phyloP scores from a whole-genome alignment of 2,113 vertebrate species.

The Mustela lutreola region DNA sequence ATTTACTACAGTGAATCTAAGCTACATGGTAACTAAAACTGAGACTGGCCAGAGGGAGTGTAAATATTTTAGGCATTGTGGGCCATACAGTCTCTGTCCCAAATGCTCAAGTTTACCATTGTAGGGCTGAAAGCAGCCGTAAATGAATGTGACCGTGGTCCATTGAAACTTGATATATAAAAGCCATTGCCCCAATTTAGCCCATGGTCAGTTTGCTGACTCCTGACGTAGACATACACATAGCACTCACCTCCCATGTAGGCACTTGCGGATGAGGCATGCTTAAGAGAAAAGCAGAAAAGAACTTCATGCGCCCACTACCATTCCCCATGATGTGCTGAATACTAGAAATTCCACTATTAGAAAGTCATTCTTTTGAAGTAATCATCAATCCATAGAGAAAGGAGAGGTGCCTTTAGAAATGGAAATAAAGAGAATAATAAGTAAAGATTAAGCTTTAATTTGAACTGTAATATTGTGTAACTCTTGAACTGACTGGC shows the following conservation, averaged over 20 bases:
- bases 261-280: neutral
- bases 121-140: neutral
- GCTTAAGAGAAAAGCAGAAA: neutral
- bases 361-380: constrained; percentile 3
- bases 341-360: neutral
- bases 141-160: neutral
- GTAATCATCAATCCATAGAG: neutral
- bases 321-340: fast-evolving
- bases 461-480: neutral
- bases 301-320: fast-evolving
- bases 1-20: neutral
- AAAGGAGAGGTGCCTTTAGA: neutral
- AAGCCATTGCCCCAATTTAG: neutral
- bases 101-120: neutral
- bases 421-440: neutral
- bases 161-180: neutral
- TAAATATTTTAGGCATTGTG: neutral
- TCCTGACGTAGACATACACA: neutral
- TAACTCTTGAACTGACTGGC: neutral
- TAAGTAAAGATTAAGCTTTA: neutral
- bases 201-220: neutral
- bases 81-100: neutral
- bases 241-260: neutral
- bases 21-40: neutral
- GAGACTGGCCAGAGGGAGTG: neutral